A percentile compares a stretch with the other conserved stretches of the same genome.
Evolutionary conservation across 2,797 vertebrate genomes (phyloP).

Genomic region (Anabas testudineus): DNA sequence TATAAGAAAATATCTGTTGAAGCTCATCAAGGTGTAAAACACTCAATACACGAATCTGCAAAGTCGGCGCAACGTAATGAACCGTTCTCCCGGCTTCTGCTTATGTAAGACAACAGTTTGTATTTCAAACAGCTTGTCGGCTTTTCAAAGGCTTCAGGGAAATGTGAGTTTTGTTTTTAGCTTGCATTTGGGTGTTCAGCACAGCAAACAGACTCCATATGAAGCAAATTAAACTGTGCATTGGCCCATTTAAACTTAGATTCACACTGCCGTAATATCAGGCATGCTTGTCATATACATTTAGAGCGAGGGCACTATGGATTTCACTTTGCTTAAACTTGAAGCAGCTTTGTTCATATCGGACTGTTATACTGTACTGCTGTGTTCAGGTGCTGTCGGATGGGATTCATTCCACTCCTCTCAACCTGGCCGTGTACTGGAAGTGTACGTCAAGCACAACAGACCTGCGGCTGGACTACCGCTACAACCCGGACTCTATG

Average conservation of each 20-base stretch:
- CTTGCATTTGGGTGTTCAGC: not conserved
- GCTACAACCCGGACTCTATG: constrained; percentile 97
- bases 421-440: constrained; percentile 98
- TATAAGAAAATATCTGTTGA: not conserved
- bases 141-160: not conserved
- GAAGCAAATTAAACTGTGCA: too few relatives aligned
- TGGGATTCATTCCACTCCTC: constrained; percentile 95
- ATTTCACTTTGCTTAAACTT: not conserved
- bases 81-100: not conserved
- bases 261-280: too few relatives aligned
- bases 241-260: too few relatives aligned
- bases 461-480: constrained; percentile 95
- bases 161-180: constrained; percentile 3
- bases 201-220: not conserved
- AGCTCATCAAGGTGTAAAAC: not conserved
- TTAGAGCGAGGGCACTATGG: not conserved
- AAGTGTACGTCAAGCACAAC: constrained; percentile 91
- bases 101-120: not conserved
- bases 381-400: constrained; percentile 91
- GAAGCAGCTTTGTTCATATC: not conserved
- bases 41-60: not conserved
- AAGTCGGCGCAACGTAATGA: not conserved
- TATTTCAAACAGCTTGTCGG: not conserved
- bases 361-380: constrained; percentile 17
- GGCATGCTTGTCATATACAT: not conserved